These are phyloP conservation scores for Eleginops maclovinus DNA, from an alignment of 2,113 vertebrate species.

Conservation along the genomic window DNA sequence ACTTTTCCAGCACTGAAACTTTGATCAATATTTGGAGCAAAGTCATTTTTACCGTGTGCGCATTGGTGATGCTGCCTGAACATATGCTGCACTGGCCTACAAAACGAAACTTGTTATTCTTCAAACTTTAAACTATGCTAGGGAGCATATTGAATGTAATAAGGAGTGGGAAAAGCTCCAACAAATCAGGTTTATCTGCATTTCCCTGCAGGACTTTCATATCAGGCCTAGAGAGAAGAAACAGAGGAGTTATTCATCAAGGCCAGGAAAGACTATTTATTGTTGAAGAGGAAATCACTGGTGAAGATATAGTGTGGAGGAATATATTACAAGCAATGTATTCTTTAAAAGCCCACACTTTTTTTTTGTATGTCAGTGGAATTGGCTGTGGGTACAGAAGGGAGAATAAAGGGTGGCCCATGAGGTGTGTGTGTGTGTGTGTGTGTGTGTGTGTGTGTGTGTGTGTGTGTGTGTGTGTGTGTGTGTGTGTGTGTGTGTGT, in stretches of 20 bases:
- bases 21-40: conserved; percentile 43
- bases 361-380: conserved; percentile 49
- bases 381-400: conserved; percentile 33
- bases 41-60: conserved; percentile 23
- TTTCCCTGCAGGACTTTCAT: conserved; percentile 50
- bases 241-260: conserved; percentile 66
- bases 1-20: conserved; percentile 22
- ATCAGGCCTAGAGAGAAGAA: conserved; percentile 35
- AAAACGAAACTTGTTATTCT: conserved; percentile 44
- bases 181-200: conserved; percentile 70
- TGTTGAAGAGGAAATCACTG: conserved; percentile 50
- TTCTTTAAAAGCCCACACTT: conserved; percentile 28
- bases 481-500: no score
- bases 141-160: conserved; percentile 50
- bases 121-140: conserved; percentile 26
- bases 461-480: no score
- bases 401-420: conserved; percentile 35
- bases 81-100: conserved; percentile 30
- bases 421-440: no score
- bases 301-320: conserved; percentile 41
- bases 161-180: conserved; percentile 41
- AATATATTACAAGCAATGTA: conserved; percentile 42
- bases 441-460: no score
- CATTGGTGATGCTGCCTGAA: conserved; percentile 19
- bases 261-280: conserved; percentile 64